Evolutionary conservation across 2,113 vertebrate species (phyloP).

Genomic region (Elanus axillaris): DNA sequence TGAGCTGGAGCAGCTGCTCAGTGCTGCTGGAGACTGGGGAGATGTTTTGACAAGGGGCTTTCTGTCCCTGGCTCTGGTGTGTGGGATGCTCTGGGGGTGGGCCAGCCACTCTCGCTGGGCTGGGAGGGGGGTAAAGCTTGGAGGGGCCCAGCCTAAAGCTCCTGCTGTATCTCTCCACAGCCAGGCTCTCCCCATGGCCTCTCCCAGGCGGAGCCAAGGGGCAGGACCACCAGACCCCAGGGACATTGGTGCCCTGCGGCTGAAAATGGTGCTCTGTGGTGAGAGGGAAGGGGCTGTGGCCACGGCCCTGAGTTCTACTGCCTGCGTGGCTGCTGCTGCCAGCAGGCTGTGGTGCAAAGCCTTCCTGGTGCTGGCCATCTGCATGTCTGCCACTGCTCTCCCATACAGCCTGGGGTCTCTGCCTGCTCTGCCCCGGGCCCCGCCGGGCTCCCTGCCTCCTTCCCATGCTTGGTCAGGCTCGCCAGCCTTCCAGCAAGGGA

Average conservation of each 20-base stretch:
- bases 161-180: background rate
- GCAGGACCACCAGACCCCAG: accelerated
- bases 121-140: background rate
- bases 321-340: accelerated
- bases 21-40: background rate
- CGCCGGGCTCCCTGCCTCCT: background rate
- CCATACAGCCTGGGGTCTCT: accelerated
- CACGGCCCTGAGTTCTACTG: accelerated
- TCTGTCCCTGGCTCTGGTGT: background rate
- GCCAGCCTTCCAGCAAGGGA: accelerated
- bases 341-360: background rate
- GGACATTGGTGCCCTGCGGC: accelerated
- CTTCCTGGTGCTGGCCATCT: background rate
- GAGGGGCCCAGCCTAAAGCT: background rate
- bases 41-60: accelerated
- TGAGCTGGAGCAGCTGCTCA: background rate
- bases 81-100: background rate
- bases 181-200: background rate
- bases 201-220: background rate
- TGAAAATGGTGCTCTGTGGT: accelerated
- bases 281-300: background rate
- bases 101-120: accelerated
- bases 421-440: background rate
- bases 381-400: background rate
- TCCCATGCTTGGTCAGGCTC: accelerated